Base-by-base conservation (phyloP, 2,797 vertebrate species). In the Siniperca scherzeri region DNA sequence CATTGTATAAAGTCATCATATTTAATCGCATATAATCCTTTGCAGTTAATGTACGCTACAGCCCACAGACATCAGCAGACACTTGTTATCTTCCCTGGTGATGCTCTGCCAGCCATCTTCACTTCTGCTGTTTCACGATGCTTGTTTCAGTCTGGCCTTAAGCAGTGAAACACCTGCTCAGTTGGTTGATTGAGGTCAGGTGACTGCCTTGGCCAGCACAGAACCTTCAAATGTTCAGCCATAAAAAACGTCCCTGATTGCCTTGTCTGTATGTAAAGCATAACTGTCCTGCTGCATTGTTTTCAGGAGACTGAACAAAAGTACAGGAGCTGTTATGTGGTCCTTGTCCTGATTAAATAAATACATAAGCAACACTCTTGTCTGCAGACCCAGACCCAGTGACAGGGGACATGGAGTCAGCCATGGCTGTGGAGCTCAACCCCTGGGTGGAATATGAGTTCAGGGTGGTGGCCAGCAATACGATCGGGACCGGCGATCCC, bases 381-480 rank as follows among this genome's bases (percentile, higher is more conserved):
- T 74, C 82, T 81, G 8, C 89, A 99, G 98, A 99, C 82, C 98
- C 98, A 77, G 97, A 98, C 70, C 94, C 95, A 7, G 98, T 99
- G 88, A 98, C 96, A 5, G 98, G 98, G 70, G 97, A 97, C 88
- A 96, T 99, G 97, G 98, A 99, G 87, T 99, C 98, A 22, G 98
- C 98, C 53, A 97, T 98, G 96, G 98, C 97, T 11, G 96, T 99
- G 50, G 96, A 98, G 48, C 95, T 99, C 86, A 99, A 97, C 87
- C 98, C 98, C 16, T 99, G 98, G 98, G 98, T 99, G 83, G 98
- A 99, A 74, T 99, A 99, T 33, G 98, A 99, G 91, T 99, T 99
- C 89, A 95, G 98, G 89, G 98, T 99, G 60, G 98, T 99, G 74
- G 98, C 98, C 70, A 98, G 96, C 76, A 99, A 99, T 25, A 96